Conservation (phyloP, 2,113 vertebrate genomes). For the Apodemus sylvaticus region DNA sequence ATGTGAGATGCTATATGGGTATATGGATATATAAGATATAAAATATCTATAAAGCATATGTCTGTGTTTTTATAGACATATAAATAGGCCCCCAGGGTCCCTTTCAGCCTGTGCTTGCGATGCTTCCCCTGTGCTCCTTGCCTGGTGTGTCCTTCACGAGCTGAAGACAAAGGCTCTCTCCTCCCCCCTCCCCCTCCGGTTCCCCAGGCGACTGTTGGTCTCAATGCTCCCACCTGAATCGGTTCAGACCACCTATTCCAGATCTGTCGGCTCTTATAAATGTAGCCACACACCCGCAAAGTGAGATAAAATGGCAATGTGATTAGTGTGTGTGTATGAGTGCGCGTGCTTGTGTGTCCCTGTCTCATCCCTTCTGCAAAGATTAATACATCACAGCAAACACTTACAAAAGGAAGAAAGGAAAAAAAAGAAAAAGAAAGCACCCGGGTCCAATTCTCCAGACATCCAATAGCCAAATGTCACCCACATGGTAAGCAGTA, state of each 20-base stretch:
- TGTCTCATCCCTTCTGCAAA: constrained; percentile 4
- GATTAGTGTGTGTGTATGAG: constrained; percentile 50
- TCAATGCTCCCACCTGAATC: constrained; percentile 61
- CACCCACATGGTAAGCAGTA: constrained; percentile 60
- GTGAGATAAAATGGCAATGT: constrained; percentile 67
- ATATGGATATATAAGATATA: constrained; percentile 45
- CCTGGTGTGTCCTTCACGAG: constrained; percentile 24
- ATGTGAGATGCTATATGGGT: constrained; percentile 62
- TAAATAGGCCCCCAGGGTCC: constrained; percentile 70
- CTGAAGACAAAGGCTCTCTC: constrained; percentile 58
- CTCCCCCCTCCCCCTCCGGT: not conserved
- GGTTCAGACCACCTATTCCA: constrained; percentile 74
- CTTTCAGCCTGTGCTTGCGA: constrained; percentile 36
- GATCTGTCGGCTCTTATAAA: constrained; percentile 82
- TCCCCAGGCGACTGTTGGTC: constrained; percentile 30
- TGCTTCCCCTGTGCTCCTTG: not conserved
- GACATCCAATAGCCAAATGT: constrained; percentile 68
- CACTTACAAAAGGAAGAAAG: constrained; percentile 37
- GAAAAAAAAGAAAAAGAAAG: constrained; percentile 17
- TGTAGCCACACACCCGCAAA: constrained; percentile 62
- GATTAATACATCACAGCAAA: constrained; percentile 51
- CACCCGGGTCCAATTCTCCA: constrained; percentile 53
- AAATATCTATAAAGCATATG: constrained; percentile 75
- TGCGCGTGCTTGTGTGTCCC: not conserved
- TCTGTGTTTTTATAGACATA: constrained; percentile 68